Evolutionary conservation across 2,113 vertebrate species (phyloP).

Genomic region (Xerus inauris): DNA sequence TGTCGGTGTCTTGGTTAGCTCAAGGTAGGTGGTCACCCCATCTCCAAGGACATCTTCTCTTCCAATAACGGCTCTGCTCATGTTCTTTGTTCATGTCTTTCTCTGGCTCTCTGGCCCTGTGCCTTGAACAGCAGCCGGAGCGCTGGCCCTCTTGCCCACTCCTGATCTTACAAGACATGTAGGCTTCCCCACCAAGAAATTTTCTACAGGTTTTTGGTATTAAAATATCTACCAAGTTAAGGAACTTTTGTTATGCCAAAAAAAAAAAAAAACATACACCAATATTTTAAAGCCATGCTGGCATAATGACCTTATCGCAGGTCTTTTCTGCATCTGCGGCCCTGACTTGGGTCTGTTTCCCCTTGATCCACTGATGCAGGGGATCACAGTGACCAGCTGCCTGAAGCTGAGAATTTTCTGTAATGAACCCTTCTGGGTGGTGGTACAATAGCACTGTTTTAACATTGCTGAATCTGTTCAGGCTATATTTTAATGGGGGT

Average conservation of each 20-base stretch:
- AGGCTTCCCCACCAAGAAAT: background rate
- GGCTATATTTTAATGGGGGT: background rate
- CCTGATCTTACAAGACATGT: background rate
- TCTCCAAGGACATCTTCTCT: background rate
- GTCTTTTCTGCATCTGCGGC: background rate
- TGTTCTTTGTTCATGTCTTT: background rate
- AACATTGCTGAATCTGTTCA: background rate
- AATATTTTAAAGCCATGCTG: background rate
- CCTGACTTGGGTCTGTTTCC: background rate
- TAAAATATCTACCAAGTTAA: background rate
- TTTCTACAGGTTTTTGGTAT: background rate
- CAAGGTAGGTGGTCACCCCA: background rate
- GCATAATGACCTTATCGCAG: background rate
- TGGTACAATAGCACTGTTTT: background rate
- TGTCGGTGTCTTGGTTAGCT: background rate
- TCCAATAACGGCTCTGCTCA: background rate
- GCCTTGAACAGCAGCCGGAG: too few relatives aligned
- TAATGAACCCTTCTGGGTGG: background rate
- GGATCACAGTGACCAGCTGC: background rate
- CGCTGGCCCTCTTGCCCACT: rapidly evolving
- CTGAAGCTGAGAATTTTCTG: background rate
- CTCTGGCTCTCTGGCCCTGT: background rate
- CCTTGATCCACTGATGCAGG: background rate
- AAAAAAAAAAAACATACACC: too few relatives aligned
- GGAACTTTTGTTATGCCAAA: background rate